phyloP scores from a whole-genome alignment of 2,888 invertebrate genomes.

The Cosmia trapezina region DNA sequence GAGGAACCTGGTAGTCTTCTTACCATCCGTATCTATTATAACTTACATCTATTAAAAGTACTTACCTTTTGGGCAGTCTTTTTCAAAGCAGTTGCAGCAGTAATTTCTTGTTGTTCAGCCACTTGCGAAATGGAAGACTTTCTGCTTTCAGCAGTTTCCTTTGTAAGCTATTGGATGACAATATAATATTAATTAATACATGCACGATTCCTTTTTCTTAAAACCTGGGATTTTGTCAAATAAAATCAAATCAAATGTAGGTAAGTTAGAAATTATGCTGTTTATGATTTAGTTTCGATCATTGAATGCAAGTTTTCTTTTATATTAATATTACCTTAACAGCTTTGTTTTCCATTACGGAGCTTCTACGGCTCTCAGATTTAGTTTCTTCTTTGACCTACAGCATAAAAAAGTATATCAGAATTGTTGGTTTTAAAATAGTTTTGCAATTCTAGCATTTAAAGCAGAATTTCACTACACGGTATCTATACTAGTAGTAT shows the following conservation, averaged over 20 bases:
- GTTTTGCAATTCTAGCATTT: background rate
- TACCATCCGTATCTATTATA: constrained; percentile 8
- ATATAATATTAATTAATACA: background rate
- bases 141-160: constrained; percentile 87
- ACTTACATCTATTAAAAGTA: background rate
- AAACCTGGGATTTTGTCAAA: background rate
- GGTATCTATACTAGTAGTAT: background rate
- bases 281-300: background rate
- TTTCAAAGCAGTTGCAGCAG: constrained; percentile 73
- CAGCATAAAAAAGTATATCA: constrained; percentile 28
- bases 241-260: background rate
- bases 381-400: constrained; percentile 80
- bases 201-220: background rate
- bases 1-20: constrained; percentile 3
- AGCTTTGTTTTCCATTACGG: constrained; percentile 83
- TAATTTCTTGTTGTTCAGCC: constrained; percentile 83
- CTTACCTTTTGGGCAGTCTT: constrained; percentile 84
- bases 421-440: background rate
- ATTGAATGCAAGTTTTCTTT: background rate
- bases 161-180: constrained; percentile 77
- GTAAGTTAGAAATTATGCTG: background rate
- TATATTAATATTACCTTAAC: constrained; percentile 77
- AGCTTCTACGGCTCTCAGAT: constrained; percentile 84
- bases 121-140: constrained; percentile 85
- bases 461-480: background rate